Evolutionary conservation across 2,797 vertebrate genomes (phyloP).

Genomic region (Enteromius afrohamiltoni): DNA sequence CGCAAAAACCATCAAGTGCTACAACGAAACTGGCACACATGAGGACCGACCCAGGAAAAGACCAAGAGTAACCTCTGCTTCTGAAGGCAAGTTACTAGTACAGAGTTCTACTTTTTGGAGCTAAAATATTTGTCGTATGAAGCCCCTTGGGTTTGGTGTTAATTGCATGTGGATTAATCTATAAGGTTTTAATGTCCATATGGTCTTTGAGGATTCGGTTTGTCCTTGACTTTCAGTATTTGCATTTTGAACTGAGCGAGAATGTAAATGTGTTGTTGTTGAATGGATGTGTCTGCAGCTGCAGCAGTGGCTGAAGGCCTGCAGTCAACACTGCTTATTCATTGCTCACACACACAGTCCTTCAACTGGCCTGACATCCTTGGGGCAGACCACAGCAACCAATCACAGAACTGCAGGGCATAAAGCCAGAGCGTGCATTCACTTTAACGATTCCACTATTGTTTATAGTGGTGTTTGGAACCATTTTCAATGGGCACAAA

Average conservation of each 20-base stretch:
- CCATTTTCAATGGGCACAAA: not conserved
- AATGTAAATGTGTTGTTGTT: not conserved
- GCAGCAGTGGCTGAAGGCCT: not conserved
- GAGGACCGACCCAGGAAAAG: too few species aligned
- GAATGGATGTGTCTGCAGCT: slow-evolving; percentile 13
- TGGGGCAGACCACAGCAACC: not conserved
- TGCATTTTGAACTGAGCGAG: not conserved
- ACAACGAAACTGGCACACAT: too few species aligned
- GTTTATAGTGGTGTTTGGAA: not conserved
- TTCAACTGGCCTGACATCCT: not conserved
- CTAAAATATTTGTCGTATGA: not conserved
- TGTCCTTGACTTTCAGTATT: slow-evolving; percentile 1
- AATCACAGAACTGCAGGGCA: not conserved
- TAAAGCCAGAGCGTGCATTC: not conserved
- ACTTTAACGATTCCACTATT: not conserved
- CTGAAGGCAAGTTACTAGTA: too few species aligned
- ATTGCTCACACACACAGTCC: not conserved
- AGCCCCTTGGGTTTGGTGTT: not conserved
- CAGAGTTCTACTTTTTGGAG: too few species aligned
- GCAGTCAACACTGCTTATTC: slow-evolving; percentile 19
- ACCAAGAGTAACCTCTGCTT: too few species aligned
- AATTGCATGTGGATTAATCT: not conserved
- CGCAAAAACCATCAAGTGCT: too few species aligned
- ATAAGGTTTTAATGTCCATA: not conserved
- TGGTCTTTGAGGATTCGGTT: not conserved